A percentile compares a stretch with the other conserved stretches of the same genome.
Conservation (phyloP, 2,797 vertebrate genomes). For the Sternotherus odoratus region DNA sequence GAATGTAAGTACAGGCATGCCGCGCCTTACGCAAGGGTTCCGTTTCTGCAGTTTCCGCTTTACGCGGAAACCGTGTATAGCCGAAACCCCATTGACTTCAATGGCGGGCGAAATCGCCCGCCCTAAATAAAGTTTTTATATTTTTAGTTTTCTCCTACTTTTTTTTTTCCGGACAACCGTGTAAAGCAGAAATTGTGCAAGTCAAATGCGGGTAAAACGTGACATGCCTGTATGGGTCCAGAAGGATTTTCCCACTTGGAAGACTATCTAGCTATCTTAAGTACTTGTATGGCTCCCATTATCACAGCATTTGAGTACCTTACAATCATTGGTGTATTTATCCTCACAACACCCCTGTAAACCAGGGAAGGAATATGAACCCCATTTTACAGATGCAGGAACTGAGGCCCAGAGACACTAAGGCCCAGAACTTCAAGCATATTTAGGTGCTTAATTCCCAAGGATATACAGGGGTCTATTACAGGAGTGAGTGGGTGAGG, state of each 20-base stretch:
- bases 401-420: neutral
- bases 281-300: neutral
- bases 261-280: neutral
- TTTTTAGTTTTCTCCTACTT: no score
- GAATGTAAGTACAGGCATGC: neutral
- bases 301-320: neutral
- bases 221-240: no score
- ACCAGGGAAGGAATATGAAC: neutral
- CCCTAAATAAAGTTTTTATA: no score
- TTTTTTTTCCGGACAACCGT: no score
- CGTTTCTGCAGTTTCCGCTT: no score
- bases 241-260: neutral
- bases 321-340: neutral
- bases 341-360: neutral
- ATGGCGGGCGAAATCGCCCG: no score
- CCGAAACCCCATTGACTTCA: no score
- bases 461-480: neutral
- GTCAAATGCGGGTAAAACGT: no score
- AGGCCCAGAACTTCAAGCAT: neutral
- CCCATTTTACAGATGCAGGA: neutral
- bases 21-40: no score
- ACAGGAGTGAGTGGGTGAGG: neutral
- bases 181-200: no score
- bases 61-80: no score
- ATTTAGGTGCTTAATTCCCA: neutral